Conservation (phyloP, 2,113 vertebrate genomes). For the Melanerpes formicivorus region DNA sequence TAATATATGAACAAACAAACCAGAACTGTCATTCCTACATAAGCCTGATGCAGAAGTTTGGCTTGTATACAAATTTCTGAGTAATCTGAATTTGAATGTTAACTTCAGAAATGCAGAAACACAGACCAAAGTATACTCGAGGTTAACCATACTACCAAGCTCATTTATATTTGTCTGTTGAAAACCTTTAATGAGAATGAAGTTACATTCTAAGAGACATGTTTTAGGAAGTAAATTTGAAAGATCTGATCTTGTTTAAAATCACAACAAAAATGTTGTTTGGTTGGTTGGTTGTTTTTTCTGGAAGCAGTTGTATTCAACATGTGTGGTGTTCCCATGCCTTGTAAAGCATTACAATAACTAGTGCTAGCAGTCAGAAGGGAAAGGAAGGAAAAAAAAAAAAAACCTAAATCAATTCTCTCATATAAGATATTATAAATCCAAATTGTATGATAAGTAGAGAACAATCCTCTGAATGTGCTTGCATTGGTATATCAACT, state of each 20-base stretch:
- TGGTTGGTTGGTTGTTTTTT: background rate
- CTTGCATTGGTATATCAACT: rapidly evolving
- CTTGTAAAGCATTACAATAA: background rate
- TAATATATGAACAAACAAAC: background rate
- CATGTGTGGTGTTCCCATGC: background rate
- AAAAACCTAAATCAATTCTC: background rate
- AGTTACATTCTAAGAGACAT: background rate
- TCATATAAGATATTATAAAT: background rate
- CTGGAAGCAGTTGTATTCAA: background rate
- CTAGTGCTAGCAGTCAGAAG: background rate
- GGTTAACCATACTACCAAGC: background rate
- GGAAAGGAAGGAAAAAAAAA: background rate
- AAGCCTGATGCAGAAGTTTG: background rate
- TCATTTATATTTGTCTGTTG: background rate
- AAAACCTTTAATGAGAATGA: background rate
- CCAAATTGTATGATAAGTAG: background rate
- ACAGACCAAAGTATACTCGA: constrained; percentile 2
- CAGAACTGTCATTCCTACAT: background rate
- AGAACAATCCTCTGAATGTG: background rate
- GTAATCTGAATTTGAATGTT: background rate
- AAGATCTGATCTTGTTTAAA: background rate
- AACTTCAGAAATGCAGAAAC: constrained; percentile 2
- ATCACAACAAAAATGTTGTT: background rate
- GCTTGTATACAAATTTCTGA: background rate
- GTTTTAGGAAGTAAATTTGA: background rate